Base-by-base conservation (phyloP, 2,888 invertebrate species). In the Linnaemya tessellans region DNA sequence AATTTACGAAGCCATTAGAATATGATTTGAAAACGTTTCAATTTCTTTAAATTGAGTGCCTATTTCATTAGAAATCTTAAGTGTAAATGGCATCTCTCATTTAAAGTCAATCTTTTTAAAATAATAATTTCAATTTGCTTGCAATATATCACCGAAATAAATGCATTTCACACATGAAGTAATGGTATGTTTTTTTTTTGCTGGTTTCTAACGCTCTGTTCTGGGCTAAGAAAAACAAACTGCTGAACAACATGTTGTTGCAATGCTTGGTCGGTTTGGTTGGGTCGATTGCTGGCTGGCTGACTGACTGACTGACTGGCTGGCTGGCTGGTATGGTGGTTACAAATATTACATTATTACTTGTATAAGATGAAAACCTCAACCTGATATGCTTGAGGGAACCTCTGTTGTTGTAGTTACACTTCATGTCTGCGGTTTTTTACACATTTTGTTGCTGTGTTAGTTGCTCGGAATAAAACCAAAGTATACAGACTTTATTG, bases 381-480 rank as follows among this genome's bases (percentile, higher is more conserved):
- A 85, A 80, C 74, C 51, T 82, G 79, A 75, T 82, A 75, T 85
- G 82, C 82, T 85, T 85, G 79, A 85, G 85, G 85, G 79, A 85
- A 71, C 75, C 85, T 85, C 82, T 85, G 85, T 67, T 85, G 79
- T 85, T 85, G 85, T 82, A 85, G 82, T 80, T 85, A 85, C 85
- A 80, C 82, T 85, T 82, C 82, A 85, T 85, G 85, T 85, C 85
- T 85, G 85, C 85, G 85, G 85, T 85, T 82, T 85, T 30, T 85
- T 71, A 82, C 75, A 79, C 79, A 79, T 85, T 82, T 79, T 64
- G 80, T 74, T 82, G 65, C 75, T 67, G 79, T 82, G 79, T 82
- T 85, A 79, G 65, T 70, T 71, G 60, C 80, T 82, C 38, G 71
- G 75, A 78, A 58, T 43, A 20, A 20, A 58, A 58, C 49, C 30